Conservation (phyloP, 2,797 vertebrate genomes). For the Aulostomus chinensis region DNA sequence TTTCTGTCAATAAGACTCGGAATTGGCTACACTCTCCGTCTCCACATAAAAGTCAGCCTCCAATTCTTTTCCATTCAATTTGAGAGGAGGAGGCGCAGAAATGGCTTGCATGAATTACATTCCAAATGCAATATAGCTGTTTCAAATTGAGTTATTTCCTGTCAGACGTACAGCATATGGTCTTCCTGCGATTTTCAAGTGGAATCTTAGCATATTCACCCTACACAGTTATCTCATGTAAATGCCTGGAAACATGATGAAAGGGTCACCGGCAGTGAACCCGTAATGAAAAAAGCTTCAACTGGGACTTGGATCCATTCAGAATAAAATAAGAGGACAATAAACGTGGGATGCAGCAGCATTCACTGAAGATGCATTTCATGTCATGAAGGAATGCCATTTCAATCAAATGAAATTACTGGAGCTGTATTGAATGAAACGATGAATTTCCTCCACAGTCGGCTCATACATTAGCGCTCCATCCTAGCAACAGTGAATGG, state of each 20-base stretch:
- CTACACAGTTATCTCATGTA: slow-evolving; percentile 62
- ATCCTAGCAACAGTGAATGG: background rate
- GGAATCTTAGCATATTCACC: slow-evolving; percentile 46
- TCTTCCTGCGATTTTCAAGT: slow-evolving; percentile 50
- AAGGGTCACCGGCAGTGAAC: slow-evolving; percentile 57
- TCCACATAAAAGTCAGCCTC: slow-evolving; percentile 61
- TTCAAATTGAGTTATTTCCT: slow-evolving; percentile 70
- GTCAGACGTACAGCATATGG: slow-evolving; percentile 52
- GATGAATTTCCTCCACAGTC: slow-evolving; percentile 17
- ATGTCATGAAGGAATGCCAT: slow-evolving; percentile 15
- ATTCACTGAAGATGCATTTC: slow-evolving; percentile 18
- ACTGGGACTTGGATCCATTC: slow-evolving; percentile 13
- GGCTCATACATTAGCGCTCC: background rate
- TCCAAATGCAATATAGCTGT: slow-evolving; percentile 63
- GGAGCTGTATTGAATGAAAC: slow-evolving; percentile 16
- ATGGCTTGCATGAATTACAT: slow-evolving; percentile 58
- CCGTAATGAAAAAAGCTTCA: slow-evolving; percentile 51
- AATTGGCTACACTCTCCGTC: slow-evolving; percentile 52
- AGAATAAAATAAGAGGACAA: slow-evolving; percentile 17
- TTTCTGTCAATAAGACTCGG: slow-evolving; percentile 50
- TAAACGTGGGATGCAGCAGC: slow-evolving; percentile 24
- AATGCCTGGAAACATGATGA: slow-evolving; percentile 57
- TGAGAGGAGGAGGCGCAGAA: slow-evolving; percentile 46
- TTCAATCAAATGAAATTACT: slow-evolving; percentile 35
- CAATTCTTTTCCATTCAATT: slow-evolving; percentile 60